Percentiles rank a stretch among this genome's conserved stretches.
Evolutionary conservation across 2,113 vertebrate species (phyloP).

Genomic region (Muscicapa adusta): DNA sequence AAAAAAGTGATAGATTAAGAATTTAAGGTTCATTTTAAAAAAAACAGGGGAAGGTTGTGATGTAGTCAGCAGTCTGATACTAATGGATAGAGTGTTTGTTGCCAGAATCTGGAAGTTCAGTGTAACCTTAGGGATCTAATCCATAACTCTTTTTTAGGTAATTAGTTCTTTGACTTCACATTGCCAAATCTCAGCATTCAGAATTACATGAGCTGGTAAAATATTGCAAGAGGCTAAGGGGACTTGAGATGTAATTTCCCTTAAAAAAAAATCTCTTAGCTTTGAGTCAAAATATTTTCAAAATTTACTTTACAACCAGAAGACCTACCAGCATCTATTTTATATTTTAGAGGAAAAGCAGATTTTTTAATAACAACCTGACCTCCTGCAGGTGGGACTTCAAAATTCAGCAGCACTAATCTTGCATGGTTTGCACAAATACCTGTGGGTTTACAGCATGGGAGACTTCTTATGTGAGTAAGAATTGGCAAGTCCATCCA

Average conservation of each 20-base stretch:
- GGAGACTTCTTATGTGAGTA: background rate
- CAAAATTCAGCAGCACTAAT: background rate
- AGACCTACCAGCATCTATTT: background rate
- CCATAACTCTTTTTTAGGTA: constrained; percentile 46
- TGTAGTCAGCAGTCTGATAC: constrained; percentile 30
- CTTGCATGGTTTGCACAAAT: background rate
- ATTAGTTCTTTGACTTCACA: constrained; percentile 22
- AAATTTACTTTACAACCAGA: background rate
- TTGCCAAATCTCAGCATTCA: constrained; percentile 2
- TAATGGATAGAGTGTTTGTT: constrained; percentile 8
- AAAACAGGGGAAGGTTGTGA: background rate
- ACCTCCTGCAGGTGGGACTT: background rate
- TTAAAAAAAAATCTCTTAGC: background rate
- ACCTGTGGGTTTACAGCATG: background rate
- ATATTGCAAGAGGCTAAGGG: background rate
- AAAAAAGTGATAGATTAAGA: background rate
- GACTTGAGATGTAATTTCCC: background rate
- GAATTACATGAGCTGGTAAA: background rate
- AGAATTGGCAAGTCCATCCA: background rate
- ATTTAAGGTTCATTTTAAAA: background rate
- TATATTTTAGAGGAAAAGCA: background rate
- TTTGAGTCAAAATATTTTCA: background rate
- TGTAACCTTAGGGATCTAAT: constrained; percentile 32
- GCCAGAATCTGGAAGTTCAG: constrained; percentile 23
- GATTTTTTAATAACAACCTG: background rate